Evolutionary conservation across 2,888 invertebrate species (phyloP), one percentile per base, ranked within the genome.

Genomic region (Tenthredo livida): DNA sequence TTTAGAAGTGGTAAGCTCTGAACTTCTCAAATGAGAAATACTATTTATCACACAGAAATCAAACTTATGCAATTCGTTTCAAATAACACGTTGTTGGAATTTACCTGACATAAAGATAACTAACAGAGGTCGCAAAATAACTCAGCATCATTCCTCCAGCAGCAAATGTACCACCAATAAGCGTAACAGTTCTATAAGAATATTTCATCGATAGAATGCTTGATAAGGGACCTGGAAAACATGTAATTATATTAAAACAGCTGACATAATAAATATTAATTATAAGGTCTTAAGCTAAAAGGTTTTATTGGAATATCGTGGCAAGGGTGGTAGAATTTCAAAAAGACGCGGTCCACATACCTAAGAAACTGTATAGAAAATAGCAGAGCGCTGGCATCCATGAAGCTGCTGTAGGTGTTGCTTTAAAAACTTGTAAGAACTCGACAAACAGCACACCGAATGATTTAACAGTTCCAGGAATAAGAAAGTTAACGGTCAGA

Each of bases 351-450:
- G 37, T n/a, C 12, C 17, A 91, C 94, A 95, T 93, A 97, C 97
- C 97, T 92, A 97, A 94, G 89, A 97, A 97, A 93, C 97, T 97
- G 94, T 97, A 98, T 21, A 98, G 94, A 93, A 97, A 98, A 93
- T 97, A 98, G 90, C 97, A 97, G 7, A 98, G 93, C 0, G 97
- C 97, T 17, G 97, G 97, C 89, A 98, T 97, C 94, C 97, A 97
- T 0, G 97, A 96, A 0, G 97, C 97, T 5, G 96, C 95, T 0
- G 97, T 95, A 0, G 97, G 95, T 5, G 96, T 95, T 0, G 97
- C 95, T 37, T 97, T 93, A 92, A 97, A 98, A 33, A 97, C 97
- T 88, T 97, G 97, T 86, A 97, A 94, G 93, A 98, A 97, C 92
- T 97, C 97, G 77, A 97, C 96, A 90, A 97, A 96, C 0, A 98